Conservation (phyloP, 2,888 invertebrate species). For the Ptychoptera albimana region DNA sequence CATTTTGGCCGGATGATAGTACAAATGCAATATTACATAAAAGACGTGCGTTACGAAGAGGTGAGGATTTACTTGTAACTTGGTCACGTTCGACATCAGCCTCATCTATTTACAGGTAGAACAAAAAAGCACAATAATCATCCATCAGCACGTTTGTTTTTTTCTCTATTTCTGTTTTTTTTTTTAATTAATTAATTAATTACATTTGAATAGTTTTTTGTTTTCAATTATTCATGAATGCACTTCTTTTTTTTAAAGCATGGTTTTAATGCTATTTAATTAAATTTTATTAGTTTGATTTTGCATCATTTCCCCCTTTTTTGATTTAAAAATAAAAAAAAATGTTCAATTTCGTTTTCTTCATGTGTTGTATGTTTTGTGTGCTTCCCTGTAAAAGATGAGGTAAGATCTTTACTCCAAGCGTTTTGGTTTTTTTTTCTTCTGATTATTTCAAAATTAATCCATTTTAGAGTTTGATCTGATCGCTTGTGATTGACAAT, state of each 20-base stretch:
- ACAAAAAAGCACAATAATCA: constrained; percentile 12
- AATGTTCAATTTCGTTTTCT: no score
- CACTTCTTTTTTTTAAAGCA: no score
- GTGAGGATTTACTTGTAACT: constrained; percentile 45
- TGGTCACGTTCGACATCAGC: constrained; percentile 44
- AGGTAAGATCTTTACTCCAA: no score
- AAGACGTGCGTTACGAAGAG: constrained; percentile 37
- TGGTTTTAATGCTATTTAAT: no score
- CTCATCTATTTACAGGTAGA: constrained; percentile 42
- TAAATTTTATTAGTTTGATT: no score
- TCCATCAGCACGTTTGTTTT: not conserved
- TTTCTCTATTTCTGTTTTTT: constrained; percentile 1
- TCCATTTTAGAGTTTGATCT: not conserved
- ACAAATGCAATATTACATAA: constrained; percentile 49
- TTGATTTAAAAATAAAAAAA: no score
- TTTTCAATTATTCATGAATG: no score
- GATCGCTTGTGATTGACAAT: not conserved
- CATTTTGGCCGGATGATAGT: constrained; percentile 57
- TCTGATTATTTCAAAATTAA: not conserved
- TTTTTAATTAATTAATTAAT: not conserved
- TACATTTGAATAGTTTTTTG: no score
- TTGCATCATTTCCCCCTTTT: no score
- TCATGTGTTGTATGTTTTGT: no score
- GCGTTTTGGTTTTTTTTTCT: not conserved
- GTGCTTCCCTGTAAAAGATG: no score